Evolutionary conservation across 2,888 invertebrate genomes (phyloP).

Genomic region (Pedicia rivosa): DNA sequence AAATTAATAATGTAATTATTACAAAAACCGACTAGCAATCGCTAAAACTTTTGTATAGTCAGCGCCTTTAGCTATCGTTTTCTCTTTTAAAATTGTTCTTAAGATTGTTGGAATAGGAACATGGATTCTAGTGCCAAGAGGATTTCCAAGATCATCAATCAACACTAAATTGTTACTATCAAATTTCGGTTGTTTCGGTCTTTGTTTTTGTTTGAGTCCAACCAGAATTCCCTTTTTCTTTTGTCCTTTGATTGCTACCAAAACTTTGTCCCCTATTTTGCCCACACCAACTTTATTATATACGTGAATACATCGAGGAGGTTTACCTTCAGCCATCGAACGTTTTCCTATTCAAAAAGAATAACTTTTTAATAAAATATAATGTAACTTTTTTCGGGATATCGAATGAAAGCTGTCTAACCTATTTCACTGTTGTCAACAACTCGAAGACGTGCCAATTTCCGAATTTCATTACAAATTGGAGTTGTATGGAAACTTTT

Average conservation of each 20-base stretch:
- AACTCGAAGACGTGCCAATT: constrained; percentile 65
- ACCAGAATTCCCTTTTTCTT: constrained; percentile 87
- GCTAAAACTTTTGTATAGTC: constrained; percentile 87
- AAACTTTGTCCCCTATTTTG: constrained; percentile 62
- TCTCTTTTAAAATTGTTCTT: constrained; percentile 66
- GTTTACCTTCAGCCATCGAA: constrained; percentile 88
- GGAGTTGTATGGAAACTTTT: constrained; percentile 48
- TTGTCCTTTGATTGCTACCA: constrained; percentile 88
- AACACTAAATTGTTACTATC: constrained; percentile 94
- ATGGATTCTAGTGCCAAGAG: constrained; percentile 86
- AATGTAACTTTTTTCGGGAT: too few relatives aligned
- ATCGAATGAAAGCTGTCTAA: too few relatives aligned
- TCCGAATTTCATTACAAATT: constrained; percentile 46
- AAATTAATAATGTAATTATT: not conserved
- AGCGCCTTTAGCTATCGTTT: constrained; percentile 63
- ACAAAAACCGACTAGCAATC: constrained; percentile 65
- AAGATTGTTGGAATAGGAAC: constrained; percentile 88
- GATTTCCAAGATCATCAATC: constrained; percentile 87
- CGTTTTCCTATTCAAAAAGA: too few relatives aligned
- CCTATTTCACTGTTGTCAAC: constrained; percentile 94
- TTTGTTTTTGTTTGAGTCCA: constrained; percentile 72
- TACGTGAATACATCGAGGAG: constrained; percentile 85
- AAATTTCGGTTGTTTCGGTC: constrained; percentile 68
- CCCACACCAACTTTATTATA: constrained; percentile 63
- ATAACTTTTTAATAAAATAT: too few relatives aligned